Base-by-base conservation (phyloP, 30 jellyfish, hydroid and myxozoan species). In the Cassiopea xamachana region DNA sequence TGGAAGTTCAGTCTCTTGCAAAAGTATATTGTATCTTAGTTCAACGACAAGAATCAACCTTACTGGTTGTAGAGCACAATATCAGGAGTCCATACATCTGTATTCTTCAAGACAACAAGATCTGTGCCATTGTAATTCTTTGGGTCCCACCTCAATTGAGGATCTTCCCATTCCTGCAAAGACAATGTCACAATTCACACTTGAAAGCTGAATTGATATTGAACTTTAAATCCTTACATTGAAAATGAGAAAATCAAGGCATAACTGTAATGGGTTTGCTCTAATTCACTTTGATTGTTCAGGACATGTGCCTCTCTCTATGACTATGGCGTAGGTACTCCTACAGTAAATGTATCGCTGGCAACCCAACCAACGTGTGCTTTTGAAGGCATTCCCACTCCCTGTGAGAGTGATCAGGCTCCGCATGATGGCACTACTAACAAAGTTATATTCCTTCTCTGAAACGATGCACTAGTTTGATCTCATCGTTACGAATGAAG, bases 11-110 rank as follows among this genome's bases (percentile, higher is more conserved):
- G 39, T 27, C 39, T 0, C 39, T 27, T 27, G 39, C 39, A 27
- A 27, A 0, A 0, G 39, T 27, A 27, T 27, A 27, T 27, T 27
- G 39, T 27, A 0, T 27, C 39, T 0, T 27, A 55, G 27, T 71
- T 51, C 5, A 71, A 12, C 39, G 51, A 4, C 18, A 43, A 8
- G 27, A 64, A 5, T 9, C 43, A 14, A 14, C 1, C 92, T 84
- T 50, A 84, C 92, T 17, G 71, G 86, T 84, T 84, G 79, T 84
- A 84, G 18, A 84, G 69, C 50, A 68, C 92, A 45, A 84, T 73
- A 61, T 84, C 92, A 50, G 92, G 92, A 0, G 92, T 84, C 92
- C 92, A 84, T 4, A 84, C 70, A 13, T 59, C 3, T 39, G 79
- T 5, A 58, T 47, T 27, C 51, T 86, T 79, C 1, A 84, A 17